Conservation (phyloP, 2,888 invertebrate species). For the Girardia tigrina region DNA sequence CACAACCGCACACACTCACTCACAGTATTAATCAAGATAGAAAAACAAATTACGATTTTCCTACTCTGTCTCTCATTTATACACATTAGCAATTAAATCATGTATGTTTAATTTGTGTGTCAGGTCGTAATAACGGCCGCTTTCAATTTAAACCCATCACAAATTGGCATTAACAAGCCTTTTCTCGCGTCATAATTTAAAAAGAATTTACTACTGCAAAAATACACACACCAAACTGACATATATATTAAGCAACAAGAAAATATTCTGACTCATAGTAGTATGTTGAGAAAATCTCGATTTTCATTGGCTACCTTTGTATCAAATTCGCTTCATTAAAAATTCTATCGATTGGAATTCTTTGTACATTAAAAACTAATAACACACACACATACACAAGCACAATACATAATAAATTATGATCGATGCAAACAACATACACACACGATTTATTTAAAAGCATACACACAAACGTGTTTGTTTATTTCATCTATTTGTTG, state of each 20-base stretch:
- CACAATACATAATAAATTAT: conserved; percentile 1
- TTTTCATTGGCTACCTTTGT: conserved; percentile 14
- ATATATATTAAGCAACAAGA: not conserved
- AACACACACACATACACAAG: not conserved
- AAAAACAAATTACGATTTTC: not conserved
- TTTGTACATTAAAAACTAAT: conserved; percentile 14
- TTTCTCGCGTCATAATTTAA: not conserved
- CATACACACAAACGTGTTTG: conserved; percentile 12
- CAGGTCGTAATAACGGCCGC: not conserved
- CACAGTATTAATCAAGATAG: not conserved
- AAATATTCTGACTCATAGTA: conserved; percentile 13
- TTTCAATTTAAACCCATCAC: conserved; percentile 21
- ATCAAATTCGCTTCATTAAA: conserved; percentile 23
- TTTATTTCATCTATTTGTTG: not conserved
- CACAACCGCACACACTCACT: not conserved
- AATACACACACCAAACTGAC: not conserved
- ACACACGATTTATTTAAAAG: not conserved
- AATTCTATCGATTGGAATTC: conserved; percentile 23
- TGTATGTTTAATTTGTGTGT: conserved; percentile 1
- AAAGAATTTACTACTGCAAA: not conserved
- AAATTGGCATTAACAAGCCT: conserved; percentile 5
- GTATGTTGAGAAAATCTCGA: conserved; percentile 19
- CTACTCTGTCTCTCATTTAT: not conserved
- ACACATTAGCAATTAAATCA: not conserved
- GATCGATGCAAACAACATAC: conserved; percentile 8